A percentile compares a stretch with the other conserved stretches of the same genome.
These are phyloP conservation scores for Drosophila dunni DNA, from an alignment of 1,140 invertebrate species.

Conservation along the genomic window DNA sequence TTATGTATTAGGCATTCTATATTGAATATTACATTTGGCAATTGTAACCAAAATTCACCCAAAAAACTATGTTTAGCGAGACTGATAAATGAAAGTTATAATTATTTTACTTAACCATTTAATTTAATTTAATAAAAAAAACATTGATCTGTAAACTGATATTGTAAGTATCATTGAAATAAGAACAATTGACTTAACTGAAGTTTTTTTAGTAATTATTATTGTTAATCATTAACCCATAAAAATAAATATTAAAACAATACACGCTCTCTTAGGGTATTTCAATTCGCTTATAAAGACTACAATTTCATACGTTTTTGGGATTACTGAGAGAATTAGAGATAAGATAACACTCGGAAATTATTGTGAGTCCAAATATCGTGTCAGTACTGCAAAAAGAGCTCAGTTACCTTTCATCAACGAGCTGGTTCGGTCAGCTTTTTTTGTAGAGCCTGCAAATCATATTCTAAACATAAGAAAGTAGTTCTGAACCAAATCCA, in stretches of 20 bases:
- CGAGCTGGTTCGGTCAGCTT: conserved; percentile 49
- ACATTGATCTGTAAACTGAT: too few species aligned
- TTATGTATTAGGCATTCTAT: conserved; percentile 46
- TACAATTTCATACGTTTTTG: conserved; percentile 10
- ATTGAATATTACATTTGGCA: conserved; percentile 50
- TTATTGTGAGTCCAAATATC: conserved; percentile 17
- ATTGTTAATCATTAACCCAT: neutral
- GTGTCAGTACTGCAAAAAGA: conserved; percentile 22
- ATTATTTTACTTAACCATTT: too few species aligned
- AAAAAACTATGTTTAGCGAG: neutral
- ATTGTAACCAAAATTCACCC: conserved; percentile 46
- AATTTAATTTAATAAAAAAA: too few species aligned
- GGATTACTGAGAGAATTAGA: conserved; percentile 31
- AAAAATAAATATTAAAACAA: conserved; percentile 7
- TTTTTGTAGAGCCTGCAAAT: neutral
- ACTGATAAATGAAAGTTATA: too few species aligned
- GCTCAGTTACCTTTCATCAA: conserved; percentile 55
- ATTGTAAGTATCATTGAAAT: too few species aligned
- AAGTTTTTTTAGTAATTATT: neutral
- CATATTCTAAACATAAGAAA: neutral
- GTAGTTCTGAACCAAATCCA: neutral
- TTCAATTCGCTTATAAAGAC: neutral
- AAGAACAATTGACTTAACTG: neutral
- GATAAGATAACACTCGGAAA: conserved; percentile 42
- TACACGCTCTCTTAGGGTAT: neutral